Percentiles rank a stretch among this genome's conserved stretches.
These are phyloP conservation scores for Chromobotia macracanthus DNA, from an alignment of 2,797 vertebrate species.

Conservation along the genomic window DNA sequence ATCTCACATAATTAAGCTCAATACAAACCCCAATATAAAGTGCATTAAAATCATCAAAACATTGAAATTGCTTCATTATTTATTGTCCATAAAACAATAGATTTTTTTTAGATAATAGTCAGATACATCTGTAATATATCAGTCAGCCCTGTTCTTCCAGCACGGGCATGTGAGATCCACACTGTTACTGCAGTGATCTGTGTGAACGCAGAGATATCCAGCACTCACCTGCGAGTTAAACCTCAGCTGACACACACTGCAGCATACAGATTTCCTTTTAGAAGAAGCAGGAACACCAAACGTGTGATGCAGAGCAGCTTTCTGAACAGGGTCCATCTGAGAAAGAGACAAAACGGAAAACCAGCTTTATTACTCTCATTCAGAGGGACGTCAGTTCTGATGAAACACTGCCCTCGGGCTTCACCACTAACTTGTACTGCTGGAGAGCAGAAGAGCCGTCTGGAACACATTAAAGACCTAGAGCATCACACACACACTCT, in stretches of 20 bases:
- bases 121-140: not conserved
- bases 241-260: slow-evolving; percentile 94
- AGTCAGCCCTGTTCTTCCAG: not conserved
- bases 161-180: too few relatives aligned
- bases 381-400: slow-evolving; percentile 32
- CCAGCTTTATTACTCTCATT: slow-evolving; percentile 57
- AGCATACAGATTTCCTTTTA: slow-evolving; percentile 93
- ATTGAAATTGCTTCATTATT: too few relatives aligned
- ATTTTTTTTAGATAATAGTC: too few relatives aligned
- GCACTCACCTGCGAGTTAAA: slow-evolving; percentile 96
- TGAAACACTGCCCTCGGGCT: not conserved
- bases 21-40: too few relatives aligned
- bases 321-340: slow-evolving; percentile 98
- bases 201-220: not conserved
- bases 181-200: not conserved
- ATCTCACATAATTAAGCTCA: too few relatives aligned
- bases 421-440: not conserved
- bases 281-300: slow-evolving; percentile 87
- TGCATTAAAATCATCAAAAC: too few relatives aligned
- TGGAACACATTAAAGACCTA: not conserved
- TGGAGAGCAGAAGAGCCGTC: not conserved
- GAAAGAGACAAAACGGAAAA: slow-evolving; percentile 15
- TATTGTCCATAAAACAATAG: too few relatives aligned
- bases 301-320: slow-evolving; percentile 96
- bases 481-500: not conserved